Base-by-base conservation (phyloP, 1,140 invertebrate genomes). In the Dermatophagoides farinae region DNA sequence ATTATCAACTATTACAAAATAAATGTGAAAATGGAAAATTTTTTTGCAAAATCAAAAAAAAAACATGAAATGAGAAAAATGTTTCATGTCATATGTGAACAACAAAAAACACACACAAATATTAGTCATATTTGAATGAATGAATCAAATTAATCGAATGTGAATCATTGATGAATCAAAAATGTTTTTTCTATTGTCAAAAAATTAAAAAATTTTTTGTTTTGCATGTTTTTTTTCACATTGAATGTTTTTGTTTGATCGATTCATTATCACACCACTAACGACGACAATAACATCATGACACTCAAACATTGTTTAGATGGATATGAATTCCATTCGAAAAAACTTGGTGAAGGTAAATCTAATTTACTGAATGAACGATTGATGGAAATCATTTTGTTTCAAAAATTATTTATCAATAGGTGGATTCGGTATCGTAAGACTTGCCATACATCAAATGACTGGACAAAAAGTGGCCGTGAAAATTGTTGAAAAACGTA, bases 381-480 rank as follows among this genome's bases (percentile, higher is more conserved):
- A 46, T n/a, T 62, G 4, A 6, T 49, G 39, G 31, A 49, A 22
- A 6, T 43, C 16, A 8, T 31, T 20, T 41, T n/a, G 43, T 38
- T 22, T 41, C 23, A 37, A 31, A 54, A 6, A 12, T 16, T 11
- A 16, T n/a, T n/a, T n/a, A n/a, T n/a, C n/a, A n/a, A n/a, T n/a
- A 76, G 76, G 83, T 60, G 85, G 85, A 23, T 88, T 87, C 72
- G 83, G 80, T 0, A 85, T 85, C 75, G 86, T 88, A 6, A 84
- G 85, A 68, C 71, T 85, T 25, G 85, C 78, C 1, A 84, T 78
- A 12, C 85, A 88, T 73, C 65, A 80, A 12, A 70, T 82, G 4
- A 86, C 85, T 44, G 82, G 82, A 40, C 82, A 86, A 67, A 83
- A 84, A 69, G 85, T 88, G 58, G 85, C 85, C 18, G 79, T 88